Conservation (phyloP, 2,888 invertebrate genomes). For the Drosophila subsilvestris region DNA sequence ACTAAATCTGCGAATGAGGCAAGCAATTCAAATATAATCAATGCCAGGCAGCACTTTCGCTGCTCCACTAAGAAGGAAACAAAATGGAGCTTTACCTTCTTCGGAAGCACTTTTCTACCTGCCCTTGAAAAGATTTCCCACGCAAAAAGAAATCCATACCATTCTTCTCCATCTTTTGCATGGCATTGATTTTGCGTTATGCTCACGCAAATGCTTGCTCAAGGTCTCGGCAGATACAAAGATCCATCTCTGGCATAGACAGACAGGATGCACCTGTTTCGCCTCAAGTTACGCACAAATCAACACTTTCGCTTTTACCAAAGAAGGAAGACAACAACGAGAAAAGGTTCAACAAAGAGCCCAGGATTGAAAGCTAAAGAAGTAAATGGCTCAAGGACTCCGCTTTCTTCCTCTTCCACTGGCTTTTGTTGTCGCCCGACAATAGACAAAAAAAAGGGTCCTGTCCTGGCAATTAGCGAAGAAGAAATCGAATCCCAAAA, state of each 20-base stretch:
- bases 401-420: not conserved
- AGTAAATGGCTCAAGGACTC: slow-evolving; percentile 19
- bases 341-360: slow-evolving; percentile 11
- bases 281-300: slow-evolving; percentile 63
- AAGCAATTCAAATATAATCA: no score
- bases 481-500: slow-evolving; percentile 41
- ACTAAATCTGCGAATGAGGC: not conserved
- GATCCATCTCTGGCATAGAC: slow-evolving; percentile 3
- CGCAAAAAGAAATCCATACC: slow-evolving; percentile 34
- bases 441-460: slow-evolving; percentile 30
- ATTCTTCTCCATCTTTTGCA: slow-evolving; percentile 20
- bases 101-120: slow-evolving; percentile 15
- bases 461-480: slow-evolving; percentile 36
- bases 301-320: slow-evolving; percentile 73
- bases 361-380: not conserved
- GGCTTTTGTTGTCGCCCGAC: slow-evolving; percentile 11
- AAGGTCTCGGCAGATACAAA: slow-evolving; percentile 16
- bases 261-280: slow-evolving; percentile 72
- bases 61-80: no score
- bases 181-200: slow-evolving; percentile 29
- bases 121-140: slow-evolving; percentile 38
- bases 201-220: no score
- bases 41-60: no score
- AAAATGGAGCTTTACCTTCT: no score
- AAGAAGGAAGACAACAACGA: slow-evolving; percentile 4